phyloP scores from a whole-genome alignment of 2,113 vertebrate species.

The Lampris incognitus region DNA sequence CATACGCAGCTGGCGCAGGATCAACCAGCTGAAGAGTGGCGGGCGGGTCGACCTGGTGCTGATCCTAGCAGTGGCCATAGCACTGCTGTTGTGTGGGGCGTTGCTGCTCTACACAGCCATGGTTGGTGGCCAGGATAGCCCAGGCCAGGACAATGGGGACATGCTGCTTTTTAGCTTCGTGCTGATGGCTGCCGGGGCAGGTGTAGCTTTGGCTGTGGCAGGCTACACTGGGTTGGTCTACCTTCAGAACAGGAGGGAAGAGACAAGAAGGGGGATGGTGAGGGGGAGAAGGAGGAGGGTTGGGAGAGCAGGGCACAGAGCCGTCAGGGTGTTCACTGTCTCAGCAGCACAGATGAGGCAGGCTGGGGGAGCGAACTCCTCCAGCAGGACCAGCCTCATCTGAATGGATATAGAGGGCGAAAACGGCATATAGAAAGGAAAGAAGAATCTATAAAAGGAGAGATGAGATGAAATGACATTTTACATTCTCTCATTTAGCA shows the following conservation, averaged over 20 bases:
- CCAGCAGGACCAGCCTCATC: slow-evolving; percentile 90
- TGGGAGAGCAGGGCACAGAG: slow-evolving; percentile 34
- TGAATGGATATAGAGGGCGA: slow-evolving; percentile 57
- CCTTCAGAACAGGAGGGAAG: slow-evolving; percentile 59
- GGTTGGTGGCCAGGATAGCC: slow-evolving; percentile 54
- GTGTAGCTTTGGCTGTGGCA: slow-evolving; percentile 83
- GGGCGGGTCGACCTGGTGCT: slow-evolving; percentile 87
- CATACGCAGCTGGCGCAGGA: slow-evolving; percentile 86
- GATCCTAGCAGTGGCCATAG: slow-evolving; percentile 86
- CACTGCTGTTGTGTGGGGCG: slow-evolving; percentile 85
- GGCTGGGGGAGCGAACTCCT: slow-evolving; percentile 81
- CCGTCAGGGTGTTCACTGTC: slow-evolving; percentile 85
- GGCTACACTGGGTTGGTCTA: slow-evolving; percentile 74
- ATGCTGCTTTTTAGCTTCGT: slow-evolving; percentile 88
- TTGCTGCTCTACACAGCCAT: slow-evolving; percentile 86
- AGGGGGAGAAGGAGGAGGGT: slow-evolving; percentile 32
- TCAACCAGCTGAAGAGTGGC: slow-evolving; percentile 91
- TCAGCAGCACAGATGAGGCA: slow-evolving; percentile 80
- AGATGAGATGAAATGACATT: background rate
- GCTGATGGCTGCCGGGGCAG: slow-evolving; percentile 81
- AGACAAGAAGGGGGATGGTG: slow-evolving; percentile 61
- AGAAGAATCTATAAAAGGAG: background rate
- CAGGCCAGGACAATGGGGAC: slow-evolving; percentile 68
- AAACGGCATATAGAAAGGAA: background rate
- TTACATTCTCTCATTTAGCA: too few species aligned